A percentile compares a stretch with the other conserved stretches of the same genome.
These are phyloP conservation scores for Vespertilio murinus DNA, from an alignment of 2,797 vertebrate species.

Conservation along the genomic window DNA sequence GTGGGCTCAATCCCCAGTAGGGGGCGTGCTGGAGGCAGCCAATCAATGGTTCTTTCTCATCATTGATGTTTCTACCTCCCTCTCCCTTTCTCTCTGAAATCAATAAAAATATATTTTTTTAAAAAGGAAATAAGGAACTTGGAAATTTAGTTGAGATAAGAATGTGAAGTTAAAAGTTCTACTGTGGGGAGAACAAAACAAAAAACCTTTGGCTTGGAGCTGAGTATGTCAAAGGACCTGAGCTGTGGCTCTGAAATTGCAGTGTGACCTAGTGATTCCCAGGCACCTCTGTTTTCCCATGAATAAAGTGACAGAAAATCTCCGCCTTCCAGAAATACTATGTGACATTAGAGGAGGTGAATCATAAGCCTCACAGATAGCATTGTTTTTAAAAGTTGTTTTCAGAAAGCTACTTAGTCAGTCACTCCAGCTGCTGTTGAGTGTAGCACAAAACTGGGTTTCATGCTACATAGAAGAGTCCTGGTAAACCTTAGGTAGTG, in stretches of 20 bases:
- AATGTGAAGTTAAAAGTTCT: not conserved
- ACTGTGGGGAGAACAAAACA: not conserved
- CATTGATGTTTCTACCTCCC: no score
- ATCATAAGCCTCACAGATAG: not conserved
- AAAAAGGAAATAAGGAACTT: not conserved
- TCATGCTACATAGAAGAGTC: not conserved
- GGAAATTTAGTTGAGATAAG: not conserved
- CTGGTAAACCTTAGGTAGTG: not conserved
- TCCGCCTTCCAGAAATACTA: not conserved
- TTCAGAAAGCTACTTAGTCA: not conserved
- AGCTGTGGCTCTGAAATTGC: not conserved
- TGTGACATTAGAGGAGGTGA: not conserved
- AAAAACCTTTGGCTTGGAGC: not conserved
- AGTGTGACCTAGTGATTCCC: not conserved
- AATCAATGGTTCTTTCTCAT: no score
- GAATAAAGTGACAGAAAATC: not conserved
- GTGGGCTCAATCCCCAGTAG: no score
- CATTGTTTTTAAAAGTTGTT: not conserved
- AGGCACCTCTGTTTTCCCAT: not conserved
- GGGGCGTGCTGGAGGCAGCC: no score
- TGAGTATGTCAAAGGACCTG: not conserved
- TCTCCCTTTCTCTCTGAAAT: no score
- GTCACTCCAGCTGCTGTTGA: not conserved
- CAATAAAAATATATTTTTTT: no score
- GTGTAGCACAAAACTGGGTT: not conserved